Conservation (phyloP, 2,888 invertebrate species). For the Neocrepidodera transversa region DNA sequence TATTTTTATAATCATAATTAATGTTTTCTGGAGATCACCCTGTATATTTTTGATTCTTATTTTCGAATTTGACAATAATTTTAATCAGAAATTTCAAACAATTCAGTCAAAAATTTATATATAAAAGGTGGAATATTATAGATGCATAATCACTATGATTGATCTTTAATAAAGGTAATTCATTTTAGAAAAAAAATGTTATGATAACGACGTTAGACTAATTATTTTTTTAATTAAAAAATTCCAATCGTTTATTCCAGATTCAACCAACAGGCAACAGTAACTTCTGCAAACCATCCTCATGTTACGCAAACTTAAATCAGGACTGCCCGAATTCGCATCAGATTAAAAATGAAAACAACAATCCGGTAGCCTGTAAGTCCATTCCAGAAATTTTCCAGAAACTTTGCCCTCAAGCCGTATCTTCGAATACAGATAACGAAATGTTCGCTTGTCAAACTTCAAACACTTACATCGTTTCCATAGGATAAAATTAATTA, state of each 20-base stretch:
- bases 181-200: background rate
- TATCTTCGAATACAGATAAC: constrained; percentile 54
- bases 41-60: background rate
- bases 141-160: too few species aligned
- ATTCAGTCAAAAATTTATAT: too few species aligned
- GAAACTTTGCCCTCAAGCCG: constrained; percentile 59
- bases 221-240: background rate
- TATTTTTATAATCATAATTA: too few species aligned
- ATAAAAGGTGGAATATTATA: too few species aligned
- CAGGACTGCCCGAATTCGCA: constrained; percentile 39
- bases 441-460: constrained; percentile 55
- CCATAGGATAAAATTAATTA: constrained; percentile 37
- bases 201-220: too few species aligned
- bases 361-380: constrained; percentile 41
- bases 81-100: too few species aligned
- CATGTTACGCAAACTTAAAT: constrained; percentile 39
- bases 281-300: constrained; percentile 37
- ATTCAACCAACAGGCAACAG: constrained; percentile 32
- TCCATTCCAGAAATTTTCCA: constrained; percentile 55
- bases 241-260: too few species aligned
- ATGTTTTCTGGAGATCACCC: too few species aligned
- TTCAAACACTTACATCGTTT: constrained; percentile 39
- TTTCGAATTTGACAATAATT: too few species aligned
- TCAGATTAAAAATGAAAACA: constrained; percentile 39
- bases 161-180: too few species aligned